Base-by-base conservation (phyloP, 1,140 invertebrate species). In the Lordiphosa stackelbergi region DNA sequence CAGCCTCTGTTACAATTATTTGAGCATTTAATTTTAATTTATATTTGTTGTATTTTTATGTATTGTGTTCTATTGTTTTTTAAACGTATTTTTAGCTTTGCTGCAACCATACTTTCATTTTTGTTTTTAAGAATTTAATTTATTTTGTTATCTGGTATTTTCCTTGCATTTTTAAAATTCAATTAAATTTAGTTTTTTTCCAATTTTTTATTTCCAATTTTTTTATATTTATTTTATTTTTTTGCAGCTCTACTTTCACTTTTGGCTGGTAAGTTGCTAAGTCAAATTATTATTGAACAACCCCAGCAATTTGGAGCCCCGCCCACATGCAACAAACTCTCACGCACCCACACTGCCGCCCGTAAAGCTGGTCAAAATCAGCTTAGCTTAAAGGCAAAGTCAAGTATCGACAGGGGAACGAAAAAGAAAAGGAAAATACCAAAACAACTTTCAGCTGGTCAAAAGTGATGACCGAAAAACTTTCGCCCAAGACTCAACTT, bases 221-320 rank as follows among this genome's bases (percentile, higher is more conserved):
- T 0, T 36, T 64, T 38, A 41, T 47, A 49, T 41, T 42, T 4
- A 47, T 54, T 66, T 53, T 7, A 10, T 53, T 69, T 66, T 36
- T n/a, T 37, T 68, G 61, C 63, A 81, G 75, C 75, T 22, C 53
- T 81, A 38, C 56, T 81, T 24, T 71, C 60, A 46, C 72, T 81
- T 2, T 57, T 81, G 43, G 77, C 75, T 40, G 75, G 75, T 81
- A 61, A 81, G 75, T 81, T 54, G 22, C 28, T 37, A 16, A 52
- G 12, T 9, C 31, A 46, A 51, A 12, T 41, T 12, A 28, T 47
- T 59, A 81, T 83, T 81, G 65, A 45, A 59, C 71, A 68, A 40
- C 75, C 75, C 75, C 64, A 83, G 69, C 75, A 75, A 83, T 81
- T 81, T 73, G 70, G 41, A 42, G 41, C 70, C 75, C 70, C 70